phyloP scores from a whole-genome alignment of 2,888 invertebrate species.

The Phortica okadai region DNA sequence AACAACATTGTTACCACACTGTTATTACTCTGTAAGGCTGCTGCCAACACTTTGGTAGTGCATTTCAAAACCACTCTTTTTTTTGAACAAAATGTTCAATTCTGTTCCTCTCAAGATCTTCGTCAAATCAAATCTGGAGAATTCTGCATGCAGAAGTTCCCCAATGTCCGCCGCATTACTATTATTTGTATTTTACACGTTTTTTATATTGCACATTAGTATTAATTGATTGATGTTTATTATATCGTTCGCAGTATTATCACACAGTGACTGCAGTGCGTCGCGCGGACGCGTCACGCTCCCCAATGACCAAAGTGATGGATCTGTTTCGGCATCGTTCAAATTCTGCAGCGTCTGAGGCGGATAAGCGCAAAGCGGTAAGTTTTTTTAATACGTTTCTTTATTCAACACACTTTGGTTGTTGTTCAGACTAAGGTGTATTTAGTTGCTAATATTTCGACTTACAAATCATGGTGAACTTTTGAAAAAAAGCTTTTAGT shows the following conservation, averaged over 20 bases:
- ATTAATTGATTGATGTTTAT: background rate
- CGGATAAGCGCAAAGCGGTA: slow-evolving; percentile 85
- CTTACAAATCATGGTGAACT: background rate
- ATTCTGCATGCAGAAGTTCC: too few species aligned
- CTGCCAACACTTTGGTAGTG: too few species aligned
- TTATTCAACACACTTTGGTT: slow-evolving; percentile 10
- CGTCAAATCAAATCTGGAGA: too few species aligned
- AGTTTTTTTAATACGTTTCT: slow-evolving; percentile 67
- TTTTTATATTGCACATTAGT: slow-evolving; percentile 14
- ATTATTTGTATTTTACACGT: background rate
- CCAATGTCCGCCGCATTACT: too few species aligned
- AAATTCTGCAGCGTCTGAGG: slow-evolving; percentile 83
- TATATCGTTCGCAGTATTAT: slow-evolving; percentile 79
- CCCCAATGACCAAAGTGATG: slow-evolving; percentile 94
- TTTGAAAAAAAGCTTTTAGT: slow-evolving; percentile 8
- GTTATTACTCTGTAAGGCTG: too few species aligned
- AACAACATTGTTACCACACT: too few species aligned
- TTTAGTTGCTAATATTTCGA: background rate
- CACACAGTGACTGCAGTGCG: slow-evolving; percentile 83
- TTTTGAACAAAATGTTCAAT: too few species aligned
- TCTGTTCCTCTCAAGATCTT: too few species aligned
- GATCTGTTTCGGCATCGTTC: slow-evolving; percentile 90
- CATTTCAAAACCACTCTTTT: too few species aligned
- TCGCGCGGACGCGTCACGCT: slow-evolving; percentile 80
- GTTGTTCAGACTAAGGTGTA: background rate